Base-by-base conservation (phyloP, 53 echinoderm and acorn worm genomes). In the Luidia sarsii region DNA sequence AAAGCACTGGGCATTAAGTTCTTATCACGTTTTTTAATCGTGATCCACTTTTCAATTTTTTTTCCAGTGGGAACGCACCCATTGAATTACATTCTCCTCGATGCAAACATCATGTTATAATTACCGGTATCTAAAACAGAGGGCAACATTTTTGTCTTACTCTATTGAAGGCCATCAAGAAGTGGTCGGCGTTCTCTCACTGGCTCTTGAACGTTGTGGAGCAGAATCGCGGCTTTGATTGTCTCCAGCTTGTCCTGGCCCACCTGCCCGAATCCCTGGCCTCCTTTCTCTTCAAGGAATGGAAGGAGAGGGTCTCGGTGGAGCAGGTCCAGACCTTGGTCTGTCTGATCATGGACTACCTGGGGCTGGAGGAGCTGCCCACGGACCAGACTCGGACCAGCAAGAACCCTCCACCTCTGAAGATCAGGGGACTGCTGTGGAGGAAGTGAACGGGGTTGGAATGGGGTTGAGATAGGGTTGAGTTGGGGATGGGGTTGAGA, bases 181-280 rank as follows among this genome's bases (percentile, higher is more conserved):
- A 75, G 53, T 92, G 92, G 92, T 41, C 32, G 20, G 89, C 88
- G 37, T 89, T 89, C 75, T 89, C 92, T 19, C 88, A 92, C 55
- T 92, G 92, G 92, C 75, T 89, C 7, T 82, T 89, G 28, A 88
- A 92, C 86, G 88, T 92, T 21, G 54, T 92, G 25, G 88, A 92
- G 86, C 92, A 92, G 49, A 92, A 92, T 81, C 54, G 85, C 1
- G 13, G 51, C 6, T 82, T 66, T 54, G 88, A 88, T 43, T 68
- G 85, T 81, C 75, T 92, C 65, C 88, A 88, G 48, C 82, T 70
- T 30, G 89, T 92, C 53, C 65, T 92, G 2, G 82, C 81, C 54
- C 48, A 85, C 48, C 89, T 92, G 39, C 77, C 85, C 19, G 75
- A 89, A 9, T 81, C 85, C 64, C 61, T 92, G 10, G 67, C 75